Evolutionary conservation across 2,113 vertebrate genomes (phyloP), one percentile per base, ranked within the genome.

Genomic region (Charina bottae): DNA sequence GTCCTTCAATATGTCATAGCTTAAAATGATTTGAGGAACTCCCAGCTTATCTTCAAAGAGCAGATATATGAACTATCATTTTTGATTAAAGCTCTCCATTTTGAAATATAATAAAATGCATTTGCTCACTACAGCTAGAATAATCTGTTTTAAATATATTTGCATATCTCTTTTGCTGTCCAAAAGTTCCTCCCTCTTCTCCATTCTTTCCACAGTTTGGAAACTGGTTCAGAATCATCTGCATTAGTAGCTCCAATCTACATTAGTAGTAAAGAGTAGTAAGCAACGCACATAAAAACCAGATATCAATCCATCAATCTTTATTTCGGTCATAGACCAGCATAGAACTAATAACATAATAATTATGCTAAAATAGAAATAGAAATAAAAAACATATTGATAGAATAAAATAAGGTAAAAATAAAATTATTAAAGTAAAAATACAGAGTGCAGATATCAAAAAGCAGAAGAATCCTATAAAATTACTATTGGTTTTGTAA

Each of bases 41-140:
- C 33, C 90, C 93, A 93, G 94, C 96, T 98, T 98, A 98, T 97
- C 97, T 97, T 97, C 95, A 96, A 96, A 96, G 95, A 97, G 94
- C 97, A 97, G 97, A 97, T 96, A 96, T 95, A 95, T 96, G 96
- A 96, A 94, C 96, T 96, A 97, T 97, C 96, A 93, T 95, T 97
- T 97, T 96, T 97, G 94, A 96, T 97, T 97, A 97, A 97, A 97
- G 96, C 93, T 94, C 95, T 96, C 95, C 96, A 94, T 93, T 92
- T 33, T 11, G 93, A 95, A 92, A 92, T 68, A 94, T 91, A 92
- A 93, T 91, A 94, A 93, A 95, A 94, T 85, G 58, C 92, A 94
- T 93, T 96, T 92, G 95, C 93, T 94, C 94, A 93, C 89, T 93
- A 96, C 93, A 90, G 94, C 94, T 58, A 85, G 90, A 94, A 94